Conservation (phyloP, 1,140 invertebrate genomes). For the Polypedilum pembai region DNA sequence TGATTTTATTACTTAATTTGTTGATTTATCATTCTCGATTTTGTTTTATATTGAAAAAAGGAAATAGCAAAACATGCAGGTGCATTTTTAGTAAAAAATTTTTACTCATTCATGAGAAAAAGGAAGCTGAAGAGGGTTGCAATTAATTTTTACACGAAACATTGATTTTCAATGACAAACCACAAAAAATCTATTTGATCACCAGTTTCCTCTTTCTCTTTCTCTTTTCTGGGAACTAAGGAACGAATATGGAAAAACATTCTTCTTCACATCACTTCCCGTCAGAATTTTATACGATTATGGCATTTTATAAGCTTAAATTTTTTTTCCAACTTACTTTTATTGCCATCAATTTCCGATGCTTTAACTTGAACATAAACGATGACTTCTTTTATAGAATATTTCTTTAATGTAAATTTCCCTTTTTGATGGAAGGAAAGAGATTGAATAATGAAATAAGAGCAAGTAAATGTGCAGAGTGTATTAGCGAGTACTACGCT, state of each 20-base stretch:
- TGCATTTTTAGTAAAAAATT: no score
- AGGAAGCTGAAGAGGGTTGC: not conserved
- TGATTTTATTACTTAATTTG: no score
- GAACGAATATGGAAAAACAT: not conserved
- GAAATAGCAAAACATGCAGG: not conserved
- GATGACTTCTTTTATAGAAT: not conserved
- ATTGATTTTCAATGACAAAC: not conserved
- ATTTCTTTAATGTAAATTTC: not conserved
- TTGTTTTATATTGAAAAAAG: no score
- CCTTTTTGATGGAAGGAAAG: not conserved
- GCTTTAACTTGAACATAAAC: not conserved
- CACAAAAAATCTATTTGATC: not conserved
- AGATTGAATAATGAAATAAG: not conserved
- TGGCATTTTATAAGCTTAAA: not conserved
- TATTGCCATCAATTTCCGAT: slow-evolving; percentile 11
- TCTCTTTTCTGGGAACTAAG: not conserved
- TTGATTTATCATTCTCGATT: no score
- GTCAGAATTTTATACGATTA: not conserved
- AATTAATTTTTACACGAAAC: not conserved
- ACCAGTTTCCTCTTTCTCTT: not conserved
- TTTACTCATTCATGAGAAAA: not conserved
- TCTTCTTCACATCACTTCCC: not conserved
- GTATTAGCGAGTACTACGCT: not conserved
- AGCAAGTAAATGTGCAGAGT: not conserved
- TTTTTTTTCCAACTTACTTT: not conserved